These are phyloP conservation scores for Brenthis hecate DNA, from an alignment of 2,888 invertebrate genomes.

Conservation along the genomic window DNA sequence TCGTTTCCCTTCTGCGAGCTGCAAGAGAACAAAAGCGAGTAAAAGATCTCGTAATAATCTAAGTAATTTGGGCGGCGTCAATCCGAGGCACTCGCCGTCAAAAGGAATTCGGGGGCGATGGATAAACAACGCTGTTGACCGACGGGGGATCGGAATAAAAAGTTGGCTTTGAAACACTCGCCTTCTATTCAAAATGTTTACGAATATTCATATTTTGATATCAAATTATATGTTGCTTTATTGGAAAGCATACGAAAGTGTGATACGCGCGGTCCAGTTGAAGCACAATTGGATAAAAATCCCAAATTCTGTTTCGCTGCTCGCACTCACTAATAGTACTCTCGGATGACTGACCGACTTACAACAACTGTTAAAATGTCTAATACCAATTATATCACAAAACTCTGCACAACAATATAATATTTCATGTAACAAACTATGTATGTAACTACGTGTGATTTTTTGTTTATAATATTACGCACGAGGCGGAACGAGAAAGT, in stretches of 20 bases:
- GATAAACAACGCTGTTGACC: slow-evolving; percentile 12
- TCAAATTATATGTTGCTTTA: slow-evolving; percentile 7
- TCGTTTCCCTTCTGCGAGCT: slow-evolving; percentile 6
- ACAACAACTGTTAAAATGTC: no score
- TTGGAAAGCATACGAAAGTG: slow-evolving; percentile 6
- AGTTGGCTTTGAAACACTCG: slow-evolving; percentile 2
- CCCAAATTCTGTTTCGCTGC: background rate
- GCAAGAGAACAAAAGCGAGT: slow-evolving; percentile 17
- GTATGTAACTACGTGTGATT: no score
- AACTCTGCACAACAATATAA: no score
- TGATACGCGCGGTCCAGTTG: background rate
- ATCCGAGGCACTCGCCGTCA: background rate
- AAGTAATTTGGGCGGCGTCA: slow-evolving; percentile 28
- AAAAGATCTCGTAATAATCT: slow-evolving; percentile 23
- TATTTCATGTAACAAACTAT: no score
- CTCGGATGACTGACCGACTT: background rate
- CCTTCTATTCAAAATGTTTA: slow-evolving; percentile 22
- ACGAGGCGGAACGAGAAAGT: background rate
- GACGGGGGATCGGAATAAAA: slow-evolving; percentile 2
- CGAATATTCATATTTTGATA: slow-evolving; percentile 22
- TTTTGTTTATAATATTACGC: background rate
- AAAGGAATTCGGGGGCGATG: slow-evolving; percentile 10
- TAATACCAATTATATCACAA: no score
- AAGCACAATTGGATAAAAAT: slow-evolving; percentile 1
- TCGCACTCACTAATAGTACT: background rate